These are phyloP conservation scores for Parotia lawesii DNA, from an alignment of 2,113 vertebrate species.

Conservation along the genomic window DNA sequence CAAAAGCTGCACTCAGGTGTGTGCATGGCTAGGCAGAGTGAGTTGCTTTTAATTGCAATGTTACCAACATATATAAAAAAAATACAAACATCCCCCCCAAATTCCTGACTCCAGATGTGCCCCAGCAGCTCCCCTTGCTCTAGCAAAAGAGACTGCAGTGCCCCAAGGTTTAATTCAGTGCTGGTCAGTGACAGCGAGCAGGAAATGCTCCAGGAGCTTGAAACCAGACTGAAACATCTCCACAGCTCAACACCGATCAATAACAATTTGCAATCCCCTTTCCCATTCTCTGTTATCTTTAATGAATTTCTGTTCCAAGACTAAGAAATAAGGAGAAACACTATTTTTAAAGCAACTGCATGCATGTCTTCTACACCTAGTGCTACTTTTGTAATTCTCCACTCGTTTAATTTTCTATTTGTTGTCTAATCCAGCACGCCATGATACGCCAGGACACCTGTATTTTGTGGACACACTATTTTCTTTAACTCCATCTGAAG, in stretches of 20 bases:
- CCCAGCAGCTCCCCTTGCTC: not conserved
- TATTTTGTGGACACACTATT: not conserved
- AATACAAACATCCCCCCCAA: rapidly evolving
- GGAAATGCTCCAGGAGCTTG: not conserved
- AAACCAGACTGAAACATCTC: not conserved
- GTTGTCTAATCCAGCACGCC: not conserved
- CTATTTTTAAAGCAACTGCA: not conserved
- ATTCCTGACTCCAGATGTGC: not conserved
- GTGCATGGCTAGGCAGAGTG: rapidly evolving
- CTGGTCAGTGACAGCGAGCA: not conserved
- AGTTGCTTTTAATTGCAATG: not conserved
- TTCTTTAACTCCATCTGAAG: not conserved
- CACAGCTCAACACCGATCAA: not conserved
- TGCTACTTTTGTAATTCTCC: not conserved
- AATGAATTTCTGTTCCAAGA: not conserved
- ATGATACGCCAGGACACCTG: not conserved
- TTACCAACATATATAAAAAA: not conserved
- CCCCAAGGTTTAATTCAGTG: not conserved
- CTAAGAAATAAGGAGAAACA: not conserved
- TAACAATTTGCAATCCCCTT: not conserved
- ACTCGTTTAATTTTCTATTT: not conserved
- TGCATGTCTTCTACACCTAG: not conserved
- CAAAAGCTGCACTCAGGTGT: not conserved
- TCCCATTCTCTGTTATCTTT: not conserved
- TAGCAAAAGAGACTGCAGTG: not conserved